These are phyloP conservation scores for Halcyon smyrnensis DNA, from an alignment of 2,797 vertebrate genomes.

Conservation along the genomic window DNA sequence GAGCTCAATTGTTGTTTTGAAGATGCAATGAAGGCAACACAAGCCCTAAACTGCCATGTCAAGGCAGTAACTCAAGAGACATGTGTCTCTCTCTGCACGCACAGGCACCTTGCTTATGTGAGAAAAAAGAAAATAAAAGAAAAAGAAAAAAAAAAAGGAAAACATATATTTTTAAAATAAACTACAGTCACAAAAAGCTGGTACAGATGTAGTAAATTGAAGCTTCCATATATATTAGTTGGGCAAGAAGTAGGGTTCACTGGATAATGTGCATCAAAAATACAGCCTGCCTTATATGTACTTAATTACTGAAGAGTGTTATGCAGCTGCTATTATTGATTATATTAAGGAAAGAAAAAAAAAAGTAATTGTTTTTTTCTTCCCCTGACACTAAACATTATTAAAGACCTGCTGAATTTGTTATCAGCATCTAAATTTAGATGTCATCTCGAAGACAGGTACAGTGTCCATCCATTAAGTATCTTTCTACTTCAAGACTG, in stretches of 20 bases:
- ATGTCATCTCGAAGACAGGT: background rate
- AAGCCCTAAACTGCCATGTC: constrained; percentile 51
- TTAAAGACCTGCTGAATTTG: background rate
- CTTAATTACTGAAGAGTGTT: background rate
- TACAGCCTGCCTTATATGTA: background rate
- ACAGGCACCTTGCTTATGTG: constrained; percentile 31
- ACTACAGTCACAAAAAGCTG: background rate
- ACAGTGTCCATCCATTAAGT: background rate
- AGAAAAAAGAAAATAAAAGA: background rate
- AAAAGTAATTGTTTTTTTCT: background rate
- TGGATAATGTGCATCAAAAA: background rate
- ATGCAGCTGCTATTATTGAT: background rate
- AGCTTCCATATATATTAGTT: background rate
- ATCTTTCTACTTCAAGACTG: background rate
- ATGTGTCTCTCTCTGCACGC: background rate
- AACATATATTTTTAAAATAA: background rate
- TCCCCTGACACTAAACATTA: background rate
- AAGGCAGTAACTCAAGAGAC: constrained; percentile 51
- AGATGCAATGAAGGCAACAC: constrained; percentile 7
- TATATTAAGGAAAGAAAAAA: background rate
- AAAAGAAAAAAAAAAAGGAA: background rate
- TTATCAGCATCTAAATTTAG: background rate
- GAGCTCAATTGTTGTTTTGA: constrained; percentile 27
- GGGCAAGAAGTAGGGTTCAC: background rate
- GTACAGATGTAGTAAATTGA: background rate